A percentile compares a stretch with the other conserved stretches of the same genome.
Conservation (phyloP, 1,140 invertebrate genomes). For the Drosophila parvula region DNA sequence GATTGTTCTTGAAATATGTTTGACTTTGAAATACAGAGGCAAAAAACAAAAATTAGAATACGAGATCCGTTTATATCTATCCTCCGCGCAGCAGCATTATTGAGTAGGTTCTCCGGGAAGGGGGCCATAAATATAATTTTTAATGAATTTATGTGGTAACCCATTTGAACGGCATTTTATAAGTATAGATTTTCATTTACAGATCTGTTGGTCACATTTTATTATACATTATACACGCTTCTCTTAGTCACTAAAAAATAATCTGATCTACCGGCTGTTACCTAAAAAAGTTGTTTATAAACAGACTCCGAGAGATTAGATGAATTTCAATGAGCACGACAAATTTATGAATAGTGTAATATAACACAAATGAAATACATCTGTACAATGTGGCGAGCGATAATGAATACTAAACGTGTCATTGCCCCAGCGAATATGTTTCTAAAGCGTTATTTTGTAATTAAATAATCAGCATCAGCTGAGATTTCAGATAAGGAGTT, state of each 20-base stretch:
- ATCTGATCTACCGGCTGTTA: conserved; percentile 34
- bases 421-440: conserved; percentile 38
- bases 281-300: conserved; percentile 47
- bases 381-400: conserved; percentile 7
- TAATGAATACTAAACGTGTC: conserved; percentile 56
- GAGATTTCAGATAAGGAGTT: conserved; percentile 53
- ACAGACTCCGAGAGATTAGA: conserved; percentile 31
- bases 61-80: conserved; percentile 49
- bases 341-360: conserved; percentile 13
- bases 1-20: conserved; percentile 57
- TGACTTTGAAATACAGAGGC: conserved; percentile 47
- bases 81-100: conserved; percentile 10
- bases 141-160: background rate
- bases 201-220: background rate
- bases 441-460: conserved; percentile 36
- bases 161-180: background rate
- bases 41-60: conserved; percentile 35
- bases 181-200: background rate
- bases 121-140: conserved; percentile 12
- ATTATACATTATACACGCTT: background rate
- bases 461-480: conserved; percentile 43
- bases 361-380: conserved; percentile 38
- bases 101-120: conserved; percentile 15
- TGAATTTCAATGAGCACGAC: conserved; percentile 1
- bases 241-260: conserved; percentile 11